These are phyloP conservation scores for Hemicentrotus pulcherrimus DNA, from an alignment of 35 echinoderm and acorn worm species.

Conservation along the genomic window DNA sequence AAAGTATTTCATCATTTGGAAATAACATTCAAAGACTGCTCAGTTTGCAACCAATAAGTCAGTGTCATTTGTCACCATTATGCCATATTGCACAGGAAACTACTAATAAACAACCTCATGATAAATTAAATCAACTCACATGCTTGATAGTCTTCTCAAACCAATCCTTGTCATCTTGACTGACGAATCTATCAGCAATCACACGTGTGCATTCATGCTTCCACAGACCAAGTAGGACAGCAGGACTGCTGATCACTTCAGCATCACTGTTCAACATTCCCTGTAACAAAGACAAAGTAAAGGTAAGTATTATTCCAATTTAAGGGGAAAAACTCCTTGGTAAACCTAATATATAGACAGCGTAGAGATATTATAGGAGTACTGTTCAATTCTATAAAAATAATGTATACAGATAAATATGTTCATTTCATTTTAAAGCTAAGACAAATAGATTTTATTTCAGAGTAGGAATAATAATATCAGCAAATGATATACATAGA, in stretches of 20 bases:
- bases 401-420: too few relatives aligned
- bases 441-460: too few relatives aligned
- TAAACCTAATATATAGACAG: not conserved
- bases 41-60: too few relatives aligned
- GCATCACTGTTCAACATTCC: slow-evolving; percentile 89
- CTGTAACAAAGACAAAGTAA: slow-evolving; percentile 55
- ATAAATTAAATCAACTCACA: slow-evolving; percentile 47
- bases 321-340: not conserved
- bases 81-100: not conserved
- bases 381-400: too few relatives aligned
- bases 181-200: slow-evolving; percentile 93
- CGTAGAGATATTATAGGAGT: not conserved
- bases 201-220: slow-evolving; percentile 92
- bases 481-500: too few relatives aligned
- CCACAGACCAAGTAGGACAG: slow-evolving; percentile 79
- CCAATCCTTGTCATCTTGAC: slow-evolving; percentile 96
- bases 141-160: slow-evolving; percentile 84
- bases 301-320: not conserved
- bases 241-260: slow-evolving; percentile 63
- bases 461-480: too few relatives aligned
- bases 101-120: not conserved
- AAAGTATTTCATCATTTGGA: too few relatives aligned
- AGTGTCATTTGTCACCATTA: too few relatives aligned
- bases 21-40: too few relatives aligned
- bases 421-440: too few relatives aligned